Evolutionary conservation across 2,888 invertebrate species (phyloP).

Genomic region (Morpho deidamia): DNA sequence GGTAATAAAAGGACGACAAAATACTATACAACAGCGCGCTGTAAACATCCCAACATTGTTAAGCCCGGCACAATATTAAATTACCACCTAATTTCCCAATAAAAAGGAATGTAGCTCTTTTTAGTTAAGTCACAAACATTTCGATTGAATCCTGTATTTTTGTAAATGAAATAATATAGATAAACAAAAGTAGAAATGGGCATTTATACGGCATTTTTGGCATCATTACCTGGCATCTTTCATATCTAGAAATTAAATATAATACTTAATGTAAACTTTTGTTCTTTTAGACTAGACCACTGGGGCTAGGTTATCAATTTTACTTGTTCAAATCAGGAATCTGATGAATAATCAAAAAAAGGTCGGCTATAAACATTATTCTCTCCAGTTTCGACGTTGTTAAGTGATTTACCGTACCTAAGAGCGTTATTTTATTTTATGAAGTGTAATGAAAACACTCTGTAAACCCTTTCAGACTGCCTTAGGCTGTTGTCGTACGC

Average conservation of each 20-base stretch:
- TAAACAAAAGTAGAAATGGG: too few relatives aligned
- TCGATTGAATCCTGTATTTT: not conserved
- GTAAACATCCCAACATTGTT: constrained; percentile 16
- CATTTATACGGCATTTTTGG: too few relatives aligned
- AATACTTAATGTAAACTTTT: too few relatives aligned
- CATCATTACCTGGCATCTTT: too few relatives aligned
- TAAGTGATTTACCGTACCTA: not conserved
- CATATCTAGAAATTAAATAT: too few relatives aligned
- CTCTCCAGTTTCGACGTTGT: not conserved
- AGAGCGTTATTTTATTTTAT: constrained; percentile 34
- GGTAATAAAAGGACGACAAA: constrained; percentile 34
- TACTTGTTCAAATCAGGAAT: too few relatives aligned
- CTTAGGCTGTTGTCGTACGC: constrained; percentile 24
- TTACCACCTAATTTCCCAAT: constrained; percentile 1
- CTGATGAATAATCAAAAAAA: not conserved
- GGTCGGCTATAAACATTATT: too few relatives aligned
- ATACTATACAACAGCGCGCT: constrained; percentile 16
- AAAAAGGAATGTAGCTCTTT: not conserved
- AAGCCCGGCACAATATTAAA: not conserved
- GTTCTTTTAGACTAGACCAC: too few relatives aligned
- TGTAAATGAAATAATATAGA: too few relatives aligned
- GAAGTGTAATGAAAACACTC: constrained; percentile 47
- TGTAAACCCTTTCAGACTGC: constrained; percentile 43
- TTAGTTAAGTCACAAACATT: not conserved
- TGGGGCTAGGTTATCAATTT: too few relatives aligned